phyloP scores from a whole-genome alignment of 2,113 vertebrate genomes.

The Aphelocoma coerulescens region DNA sequence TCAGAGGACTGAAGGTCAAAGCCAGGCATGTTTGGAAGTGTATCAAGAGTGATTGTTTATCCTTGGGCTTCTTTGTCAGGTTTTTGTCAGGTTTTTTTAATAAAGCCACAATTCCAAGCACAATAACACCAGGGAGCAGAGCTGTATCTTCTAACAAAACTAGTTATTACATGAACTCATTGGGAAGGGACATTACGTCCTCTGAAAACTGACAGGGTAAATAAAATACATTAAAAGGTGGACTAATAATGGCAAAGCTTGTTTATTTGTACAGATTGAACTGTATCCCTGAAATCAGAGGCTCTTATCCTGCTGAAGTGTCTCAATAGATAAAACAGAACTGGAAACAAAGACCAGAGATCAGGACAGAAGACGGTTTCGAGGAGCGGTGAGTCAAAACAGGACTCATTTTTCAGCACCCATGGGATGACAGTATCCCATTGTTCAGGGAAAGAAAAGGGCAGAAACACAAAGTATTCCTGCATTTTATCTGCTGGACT shows the following conservation, averaged over 20 bases:
- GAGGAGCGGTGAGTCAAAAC: background rate
- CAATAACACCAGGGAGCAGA: background rate
- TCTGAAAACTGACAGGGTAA: background rate
- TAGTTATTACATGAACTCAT: background rate
- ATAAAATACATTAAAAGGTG: background rate
- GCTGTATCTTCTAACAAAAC: background rate
- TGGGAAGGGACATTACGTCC: background rate
- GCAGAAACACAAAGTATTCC: background rate
- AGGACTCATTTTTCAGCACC: fast-evolving
- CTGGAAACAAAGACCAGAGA: background rate
- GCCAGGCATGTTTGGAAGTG: background rate
- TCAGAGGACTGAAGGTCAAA: background rate
- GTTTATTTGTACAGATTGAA: background rate
- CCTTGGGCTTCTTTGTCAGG: no score
- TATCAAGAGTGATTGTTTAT: background rate
- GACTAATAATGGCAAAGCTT: background rate
- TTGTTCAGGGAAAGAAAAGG: background rate
- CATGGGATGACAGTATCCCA: background rate
- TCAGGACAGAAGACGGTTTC: background rate
- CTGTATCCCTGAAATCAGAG: background rate
- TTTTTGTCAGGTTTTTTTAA: background rate
- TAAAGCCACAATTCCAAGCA: background rate
- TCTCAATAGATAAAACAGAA: background rate
- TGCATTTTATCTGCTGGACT: background rate
- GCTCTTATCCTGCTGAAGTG: background rate